Percentiles rank a stretch among this genome's conserved stretches.
These are phyloP conservation scores for Pegea sp. DNA, from an alignment of 23 tunicate genomes.

Conservation along the genomic window DNA sequence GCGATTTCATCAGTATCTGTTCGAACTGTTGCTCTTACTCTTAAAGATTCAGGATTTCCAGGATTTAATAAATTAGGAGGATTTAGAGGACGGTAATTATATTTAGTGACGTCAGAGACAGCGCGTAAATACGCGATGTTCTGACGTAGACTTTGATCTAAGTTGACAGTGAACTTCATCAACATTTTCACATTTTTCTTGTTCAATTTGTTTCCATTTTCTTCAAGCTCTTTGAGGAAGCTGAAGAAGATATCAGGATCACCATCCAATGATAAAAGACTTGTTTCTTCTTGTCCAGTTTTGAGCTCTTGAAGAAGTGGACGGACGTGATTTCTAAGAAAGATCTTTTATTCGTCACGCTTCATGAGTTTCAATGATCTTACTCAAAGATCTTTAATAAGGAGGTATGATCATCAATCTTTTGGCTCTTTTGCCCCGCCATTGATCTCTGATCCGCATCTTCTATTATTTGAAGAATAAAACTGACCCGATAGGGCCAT, in stretches of 20 bases:
- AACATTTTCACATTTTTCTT: constrained; percentile 13
- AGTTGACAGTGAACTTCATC: constrained; percentile 40
- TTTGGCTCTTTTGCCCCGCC: constrained; percentile 11
- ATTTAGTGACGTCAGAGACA: constrained; percentile 4
- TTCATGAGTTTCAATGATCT: constrained; percentile 3
- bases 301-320: background rate
- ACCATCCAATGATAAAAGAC: constrained; percentile 29
- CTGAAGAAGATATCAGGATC: constrained; percentile 23
- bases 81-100: no score
- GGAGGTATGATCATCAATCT: constrained; percentile 9
- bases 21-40: no score
- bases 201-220: constrained; percentile 2
- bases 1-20: no score
- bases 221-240: constrained; percentile 5
- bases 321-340: background rate
- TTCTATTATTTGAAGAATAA: constrained; percentile 71
- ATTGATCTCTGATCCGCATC: constrained; percentile 33
- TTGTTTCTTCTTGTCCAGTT: constrained; percentile 5
- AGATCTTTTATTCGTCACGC: background rate
- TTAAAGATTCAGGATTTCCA: no score
- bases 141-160: constrained; percentile 34
- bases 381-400: constrained; percentile 32
- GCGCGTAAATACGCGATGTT: constrained; percentile 23
- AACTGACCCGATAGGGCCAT: constrained; percentile 81
- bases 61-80: no score